Conservation (phyloP, 2,888 invertebrate species). For the Phanerotoma sp. region DNA sequence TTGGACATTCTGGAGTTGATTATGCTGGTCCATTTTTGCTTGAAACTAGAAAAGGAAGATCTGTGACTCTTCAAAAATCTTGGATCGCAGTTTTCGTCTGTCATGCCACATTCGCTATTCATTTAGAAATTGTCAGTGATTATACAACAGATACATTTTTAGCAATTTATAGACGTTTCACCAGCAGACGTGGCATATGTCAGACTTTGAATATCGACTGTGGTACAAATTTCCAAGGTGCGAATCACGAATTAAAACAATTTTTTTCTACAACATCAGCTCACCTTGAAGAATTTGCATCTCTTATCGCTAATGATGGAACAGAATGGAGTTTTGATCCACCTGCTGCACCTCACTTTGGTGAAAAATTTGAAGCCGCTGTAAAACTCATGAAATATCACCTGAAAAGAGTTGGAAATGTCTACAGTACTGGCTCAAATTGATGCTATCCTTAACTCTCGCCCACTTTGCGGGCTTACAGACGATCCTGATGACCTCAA, state of each 20-base stretch:
- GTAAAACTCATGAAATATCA: conserved; percentile 39
- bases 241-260: conserved; percentile 1
- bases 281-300: not conserved
- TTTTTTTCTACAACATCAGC: not conserved
- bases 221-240: conserved; percentile 20
- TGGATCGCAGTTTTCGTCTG: conserved; percentile 36
- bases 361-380: conserved; percentile 42
- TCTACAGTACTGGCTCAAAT: not conserved
- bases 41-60: conserved; percentile 18
- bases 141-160: too few species aligned
- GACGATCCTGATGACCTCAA: too few species aligned
- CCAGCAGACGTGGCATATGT: too few species aligned
- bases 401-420: conserved; percentile 21
- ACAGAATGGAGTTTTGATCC: conserved; percentile 40
- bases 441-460: conserved; percentile 1
- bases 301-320: conserved; percentile 13
- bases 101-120: conserved; percentile 31
- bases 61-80: conserved; percentile 20
- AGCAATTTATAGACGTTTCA: too few species aligned
- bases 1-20: conserved; percentile 24
- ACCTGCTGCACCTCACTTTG: conserved; percentile 39
- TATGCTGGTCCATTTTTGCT: conserved; percentile 29
- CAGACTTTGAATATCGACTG: conserved; percentile 8
- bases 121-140: too few species aligned
- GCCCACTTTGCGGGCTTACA: not conserved